Base-by-base conservation (phyloP, 2,888 invertebrate genomes). In the Philhelius pedissequus region DNA sequence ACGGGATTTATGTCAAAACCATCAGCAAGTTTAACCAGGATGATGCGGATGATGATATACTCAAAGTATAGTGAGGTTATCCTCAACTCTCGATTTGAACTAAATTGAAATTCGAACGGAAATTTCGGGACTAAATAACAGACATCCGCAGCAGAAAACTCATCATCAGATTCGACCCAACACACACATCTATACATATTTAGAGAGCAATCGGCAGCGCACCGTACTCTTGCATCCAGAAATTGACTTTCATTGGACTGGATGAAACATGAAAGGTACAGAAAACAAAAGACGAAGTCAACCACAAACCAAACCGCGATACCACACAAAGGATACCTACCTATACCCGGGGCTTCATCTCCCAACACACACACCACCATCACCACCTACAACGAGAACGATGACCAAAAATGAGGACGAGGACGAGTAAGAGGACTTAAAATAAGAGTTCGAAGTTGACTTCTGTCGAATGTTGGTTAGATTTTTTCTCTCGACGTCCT, bases 251-350 rank as follows among this genome's bases (percentile, higher is more conserved):
- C 60, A 84, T 84, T 79, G 79, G 27, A 52, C 52, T 50, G n/a
- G n/a, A 2, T 22, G 32, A 20, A n/a, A n/a, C n/a, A 56, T 56
- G 32, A 35, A 56, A 56, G 18, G 11, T 32, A 18, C 18, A 4
- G 69, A 66, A 75, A 54, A 84, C 84, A 84, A 84, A 84, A 76
- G 84, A 71, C 76, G 38, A 84, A 84, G 75, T 84, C 80, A 84
- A 84, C 84, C 80, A 38, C 84, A 84, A 84, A 80, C 84, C 80
- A 62, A 80, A 84, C 84, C 84, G 80, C 75, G 80, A 71, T 71
- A 68, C 75, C 70, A 66, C 84, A 84, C 70, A 84, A 84, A 80
- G 80, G 68, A 71, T 58, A 60, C 8, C 48, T 18, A 8, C 43
- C 32, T 56, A n/a, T n/a, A n/a, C n/a, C n/a, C n/a, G n/a, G n/a